These are phyloP conservation scores for Globodera rostochiensis DNA, from an alignment of 1,140 invertebrate genomes.

Conservation along the genomic window DNA sequence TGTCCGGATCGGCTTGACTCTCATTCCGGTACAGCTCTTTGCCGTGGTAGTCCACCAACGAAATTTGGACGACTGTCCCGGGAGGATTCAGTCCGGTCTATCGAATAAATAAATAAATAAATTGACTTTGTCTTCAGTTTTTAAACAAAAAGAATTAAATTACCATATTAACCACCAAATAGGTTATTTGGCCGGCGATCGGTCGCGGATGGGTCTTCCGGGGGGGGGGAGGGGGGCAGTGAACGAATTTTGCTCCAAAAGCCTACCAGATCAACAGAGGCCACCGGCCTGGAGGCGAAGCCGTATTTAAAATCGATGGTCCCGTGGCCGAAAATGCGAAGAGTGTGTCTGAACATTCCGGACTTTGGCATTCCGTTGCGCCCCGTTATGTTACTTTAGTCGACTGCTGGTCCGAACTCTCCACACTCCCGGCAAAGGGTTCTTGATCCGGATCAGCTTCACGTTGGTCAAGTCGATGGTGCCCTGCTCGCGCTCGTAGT, in stretches of 20 bases:
- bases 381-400: constrained; percentile 59
- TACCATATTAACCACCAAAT: constrained; percentile 69
- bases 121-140: not conserved
- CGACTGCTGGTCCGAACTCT: constrained; percentile 72
- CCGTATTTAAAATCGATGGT: constrained; percentile 73
- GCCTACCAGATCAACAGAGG: constrained; percentile 66
- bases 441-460: constrained; percentile 70
- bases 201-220: constrained; percentile 57
- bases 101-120: constrained; percentile 40
- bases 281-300: constrained; percentile 72
- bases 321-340: constrained; percentile 74
- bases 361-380: not conserved
- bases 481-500: constrained; percentile 54
- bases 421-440: constrained; percentile 73
- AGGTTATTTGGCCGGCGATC: constrained; percentile 65
- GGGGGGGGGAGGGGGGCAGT: not conserved
- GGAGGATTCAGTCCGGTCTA: constrained; percentile 66
- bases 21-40: constrained; percentile 66
- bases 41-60: constrained; percentile 69
- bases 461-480: constrained; percentile 70
- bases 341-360: constrained; percentile 68
- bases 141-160: not conserved
- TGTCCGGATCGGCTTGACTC: constrained; percentile 47
- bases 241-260: not conserved
- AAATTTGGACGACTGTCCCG: constrained; percentile 67